Conservation (phyloP, 2,888 invertebrate species). For the Caenorhabditis sp. region DNA sequence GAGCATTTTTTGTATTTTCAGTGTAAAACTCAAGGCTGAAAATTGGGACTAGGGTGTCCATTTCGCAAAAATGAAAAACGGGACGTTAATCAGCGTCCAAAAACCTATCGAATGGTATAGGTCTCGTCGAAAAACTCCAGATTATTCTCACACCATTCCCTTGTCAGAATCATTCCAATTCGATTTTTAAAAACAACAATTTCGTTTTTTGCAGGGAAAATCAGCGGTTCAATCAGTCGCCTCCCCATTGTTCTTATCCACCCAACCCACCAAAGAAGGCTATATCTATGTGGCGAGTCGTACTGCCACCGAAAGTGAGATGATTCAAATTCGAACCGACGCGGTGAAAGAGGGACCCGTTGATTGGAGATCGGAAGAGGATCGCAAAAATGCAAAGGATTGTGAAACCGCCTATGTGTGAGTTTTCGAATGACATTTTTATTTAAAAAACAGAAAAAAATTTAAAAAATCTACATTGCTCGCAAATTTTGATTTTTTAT, state of each 20-base stretch:
- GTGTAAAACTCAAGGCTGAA: no score
- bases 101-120: no score
- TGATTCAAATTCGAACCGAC: conserved; percentile 76
- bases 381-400: conserved; percentile 84
- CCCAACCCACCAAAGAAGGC: conserved; percentile 81
- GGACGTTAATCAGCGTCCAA: no score
- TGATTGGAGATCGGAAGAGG: conserved; percentile 82
- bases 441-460: background rate
- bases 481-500: no score
- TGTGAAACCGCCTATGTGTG: conserved; percentile 96
- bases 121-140: no score
- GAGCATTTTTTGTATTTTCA: no score
- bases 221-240: conserved; percentile 85
- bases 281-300: conserved; percentile 81
- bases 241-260: conserved; percentile 85
- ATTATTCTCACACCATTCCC: no score
- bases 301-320: conserved; percentile 81
- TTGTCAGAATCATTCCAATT: no score
- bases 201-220: no score
- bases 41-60: no score
- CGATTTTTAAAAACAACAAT: no score
- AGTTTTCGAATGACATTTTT: conserved; percentile 72
- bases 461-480: background rate
- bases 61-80: no score
- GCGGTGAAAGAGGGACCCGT: conserved; percentile 75